Base-by-base conservation (phyloP, 2,888 invertebrate genomes). In the Platynereis dumerilii region DNA sequence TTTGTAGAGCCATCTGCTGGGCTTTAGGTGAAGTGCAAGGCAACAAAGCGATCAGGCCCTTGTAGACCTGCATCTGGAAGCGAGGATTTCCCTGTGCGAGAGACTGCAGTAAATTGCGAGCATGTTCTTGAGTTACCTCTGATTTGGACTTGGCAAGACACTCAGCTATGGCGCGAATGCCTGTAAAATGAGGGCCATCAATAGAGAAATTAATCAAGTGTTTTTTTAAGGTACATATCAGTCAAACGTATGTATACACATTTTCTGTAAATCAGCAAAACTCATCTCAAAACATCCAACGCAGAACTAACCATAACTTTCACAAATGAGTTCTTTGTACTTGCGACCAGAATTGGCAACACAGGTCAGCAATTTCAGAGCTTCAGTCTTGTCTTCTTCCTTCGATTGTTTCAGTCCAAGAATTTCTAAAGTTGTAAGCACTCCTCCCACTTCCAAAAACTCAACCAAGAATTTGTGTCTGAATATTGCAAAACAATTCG, bases 1-100 rank as follows among this genome's bases (percentile, higher is more conserved):
- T 79, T 68, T 82, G 80, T 57, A 82, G 81, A 66, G 84, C 81
- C 79, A 84, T 80, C 75, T 84, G 84, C 65, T 84, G 84, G 2
- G 84, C 84, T 71, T 83, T 84, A 3, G 84, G 83, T 60, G 84
- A 84, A 65, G 76, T 83, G 70, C 82, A 83, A 17, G 83, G 83
- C 48, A 84, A 74, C 3, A 84, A 75, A n/a, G 83, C 84, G 65
- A 84, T 84, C 17, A 84, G 76, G 2, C 82, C 83, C 67, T 83
- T 83, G 72, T 84, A 84, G n/a, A 83, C 83, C 62, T 84, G 84
- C 22, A 74, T 74, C 64, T 81, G 76, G 73, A 82, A 84, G 64
- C 79, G 80, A 44, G 83, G 81, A 65, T 84, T 84, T 27, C 83
- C 84, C 66, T 82, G 78, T 7, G 83, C 82, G 63, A 84, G 69